A percentile compares a stretch with the other conserved stretches of the same genome.
Evolutionary conservation across 2,888 invertebrate species (phyloP).

Genomic region (Plebejus anna): DNA sequence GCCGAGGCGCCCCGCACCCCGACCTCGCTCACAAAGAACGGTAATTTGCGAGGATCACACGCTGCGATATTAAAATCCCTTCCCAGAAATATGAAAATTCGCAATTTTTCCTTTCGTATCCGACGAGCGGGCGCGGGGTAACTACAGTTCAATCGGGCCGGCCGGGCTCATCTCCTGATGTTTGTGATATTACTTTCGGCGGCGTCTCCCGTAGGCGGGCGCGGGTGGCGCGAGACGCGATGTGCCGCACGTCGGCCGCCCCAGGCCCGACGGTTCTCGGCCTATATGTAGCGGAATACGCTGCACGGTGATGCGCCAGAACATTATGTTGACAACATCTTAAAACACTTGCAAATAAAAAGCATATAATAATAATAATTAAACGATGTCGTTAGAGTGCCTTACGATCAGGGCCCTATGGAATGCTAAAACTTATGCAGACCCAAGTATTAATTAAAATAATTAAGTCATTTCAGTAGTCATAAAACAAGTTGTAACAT

Average conservation of each 20-base stretch:
- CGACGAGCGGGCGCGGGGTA: slow-evolving; percentile 35
- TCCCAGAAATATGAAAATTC: slow-evolving; percentile 38
- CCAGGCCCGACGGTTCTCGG: not conserved
- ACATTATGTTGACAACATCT: too few relatives aligned
- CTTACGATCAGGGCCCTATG: too few relatives aligned
- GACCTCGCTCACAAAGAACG: slow-evolving; percentile 31
- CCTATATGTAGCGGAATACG: too few relatives aligned
- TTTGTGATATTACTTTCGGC: slow-evolving; percentile 32
- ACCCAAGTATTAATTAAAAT: too few relatives aligned
- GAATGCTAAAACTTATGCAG: too few relatives aligned
- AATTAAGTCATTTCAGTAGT: too few relatives aligned
- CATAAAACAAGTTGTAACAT: too few relatives aligned
- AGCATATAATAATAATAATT: too few relatives aligned
- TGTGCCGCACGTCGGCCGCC: not conserved
- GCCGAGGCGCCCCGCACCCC: not conserved
- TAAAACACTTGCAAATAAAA: too few relatives aligned
- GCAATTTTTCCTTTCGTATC: slow-evolving; percentile 37
- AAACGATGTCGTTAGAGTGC: too few relatives aligned
- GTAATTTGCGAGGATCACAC: slow-evolving; percentile 40
- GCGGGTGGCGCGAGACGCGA: not conserved
- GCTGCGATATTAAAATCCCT: slow-evolving; percentile 45
- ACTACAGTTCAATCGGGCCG: slow-evolving; percentile 37
- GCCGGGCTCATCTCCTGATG: slow-evolving; percentile 35
- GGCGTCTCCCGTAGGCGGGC: not conserved
- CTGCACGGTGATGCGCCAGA: too few relatives aligned